Evolutionary conservation across 2,113 vertebrate genomes (phyloP), one percentile per base, ranked within the genome.

Genomic region (Pungitius pungitius): DNA sequence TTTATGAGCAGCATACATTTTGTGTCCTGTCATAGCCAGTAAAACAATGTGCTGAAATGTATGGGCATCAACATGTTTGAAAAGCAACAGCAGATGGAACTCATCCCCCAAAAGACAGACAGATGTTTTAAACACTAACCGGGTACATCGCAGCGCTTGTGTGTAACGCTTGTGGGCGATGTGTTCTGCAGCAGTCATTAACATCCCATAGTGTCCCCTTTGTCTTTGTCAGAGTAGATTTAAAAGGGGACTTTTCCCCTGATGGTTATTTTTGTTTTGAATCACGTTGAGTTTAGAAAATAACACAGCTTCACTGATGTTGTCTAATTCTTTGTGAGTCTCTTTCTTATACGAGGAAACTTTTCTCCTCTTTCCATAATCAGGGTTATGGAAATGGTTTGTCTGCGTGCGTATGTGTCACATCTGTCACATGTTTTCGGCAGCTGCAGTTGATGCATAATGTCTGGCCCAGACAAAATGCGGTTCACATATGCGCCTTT

Each of bases 341-440:
- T 47, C 30, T 27, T 7, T 61, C 22, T 67, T 47, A 69, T 49
- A 33, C 30, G 63, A 75, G 65, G 69, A 84, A 87, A 61, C 57
- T 77, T 64, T 51, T 51, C 43, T 49, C 24, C 22, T 54, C 49
- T 45, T 35, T 62, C 39, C 11, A 70, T 39, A 24, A 26, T 55
- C 7, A 24, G 69, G 39, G 8, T 20, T 54, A 24, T 9, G 63
- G 77, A 81, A 80, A 73, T 18, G 13, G 55, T 56, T 71, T 39
- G 24, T 66, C 18, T 71, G 72, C 55, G 52, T 75, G 80, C 40
- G 17, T 69, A 80, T 83, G 83, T 75, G 74, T 85, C 86, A 90
- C 88, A 90, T 91, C 91, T 92, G 91, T 89, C 80, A 70, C 75
- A 73, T 69, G 76, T 83, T 81, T 79, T 80, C 55, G 12, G 81